Conservation (phyloP, 2,888 invertebrate genomes). For the Hyalella azteca region DNA sequence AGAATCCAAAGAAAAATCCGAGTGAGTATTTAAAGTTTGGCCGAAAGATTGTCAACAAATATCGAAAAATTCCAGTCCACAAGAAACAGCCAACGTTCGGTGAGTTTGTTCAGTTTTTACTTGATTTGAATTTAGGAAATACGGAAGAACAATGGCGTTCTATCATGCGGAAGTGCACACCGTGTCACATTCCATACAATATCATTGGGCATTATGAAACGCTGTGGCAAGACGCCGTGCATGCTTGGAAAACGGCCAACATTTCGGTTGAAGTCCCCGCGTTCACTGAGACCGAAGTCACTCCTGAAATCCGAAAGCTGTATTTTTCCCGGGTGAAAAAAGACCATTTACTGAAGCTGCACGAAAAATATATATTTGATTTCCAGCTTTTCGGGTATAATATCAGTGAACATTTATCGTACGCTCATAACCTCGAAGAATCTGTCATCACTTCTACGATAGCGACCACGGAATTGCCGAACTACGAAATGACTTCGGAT, state of each 20-base stretch:
- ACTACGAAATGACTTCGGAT: no score
- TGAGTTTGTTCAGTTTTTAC: conserved; percentile 47
- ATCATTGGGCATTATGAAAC: conserved; percentile 48
- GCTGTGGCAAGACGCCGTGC: conserved; percentile 48
- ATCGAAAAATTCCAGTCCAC: conserved; percentile 33
- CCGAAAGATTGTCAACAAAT: conserved; percentile 44
- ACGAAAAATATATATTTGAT: conserved; percentile 47
- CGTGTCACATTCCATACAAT: conserved; percentile 50
- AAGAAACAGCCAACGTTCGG: conserved; percentile 46
- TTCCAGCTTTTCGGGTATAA: conserved; percentile 52
- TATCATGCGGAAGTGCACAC: conserved; percentile 44
- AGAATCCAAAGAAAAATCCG: conserved; percentile 47
- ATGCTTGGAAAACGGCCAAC: conserved; percentile 41
- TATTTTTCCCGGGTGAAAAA: conserved; percentile 50
- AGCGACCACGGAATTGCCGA: background rate
- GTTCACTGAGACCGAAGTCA: conserved; percentile 38
- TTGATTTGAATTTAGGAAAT: conserved; percentile 39
- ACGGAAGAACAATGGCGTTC: conserved; percentile 47
- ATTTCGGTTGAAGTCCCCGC: conserved; percentile 39
- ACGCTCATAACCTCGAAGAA: conserved; percentile 21
- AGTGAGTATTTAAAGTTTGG: conserved; percentile 49
- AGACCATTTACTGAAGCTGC: conserved; percentile 40
- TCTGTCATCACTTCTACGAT: no score
- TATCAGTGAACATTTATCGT: conserved; percentile 46
- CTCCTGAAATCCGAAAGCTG: conserved; percentile 36